Conservation (phyloP, 2,113 vertebrate species). For the Callipepla californica region DNA sequence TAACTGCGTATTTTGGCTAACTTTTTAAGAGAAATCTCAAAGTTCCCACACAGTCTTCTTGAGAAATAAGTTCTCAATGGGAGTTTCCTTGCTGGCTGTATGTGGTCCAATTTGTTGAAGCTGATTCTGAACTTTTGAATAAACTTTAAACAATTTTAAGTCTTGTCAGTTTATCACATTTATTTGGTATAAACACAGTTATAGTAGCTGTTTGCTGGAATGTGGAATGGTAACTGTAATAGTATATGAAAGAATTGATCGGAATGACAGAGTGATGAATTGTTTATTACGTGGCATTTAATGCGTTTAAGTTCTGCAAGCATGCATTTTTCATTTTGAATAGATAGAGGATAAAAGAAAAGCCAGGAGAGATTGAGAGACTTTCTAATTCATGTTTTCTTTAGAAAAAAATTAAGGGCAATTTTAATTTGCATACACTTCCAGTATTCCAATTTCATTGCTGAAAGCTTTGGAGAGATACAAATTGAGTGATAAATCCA, state of each 20-base stretch:
- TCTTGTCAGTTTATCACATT: too few species aligned
- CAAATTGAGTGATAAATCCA: not conserved
- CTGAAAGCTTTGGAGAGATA: not conserved
- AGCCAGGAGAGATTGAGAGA: not conserved
- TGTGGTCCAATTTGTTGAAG: conserved; percentile 27
- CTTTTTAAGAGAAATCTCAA: not conserved
- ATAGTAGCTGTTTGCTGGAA: conserved; percentile 13
- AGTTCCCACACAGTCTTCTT: conserved; percentile 13
- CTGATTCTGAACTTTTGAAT: conserved; percentile 43
- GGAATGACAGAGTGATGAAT: not conserved
- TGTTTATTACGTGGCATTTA: conserved; percentile 5
- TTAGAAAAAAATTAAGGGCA: not conserved
- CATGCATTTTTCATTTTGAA: not conserved
- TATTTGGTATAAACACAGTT: not conserved
- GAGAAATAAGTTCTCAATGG: conserved; percentile 44
- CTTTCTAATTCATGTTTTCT: not conserved
- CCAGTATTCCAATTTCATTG: not conserved
- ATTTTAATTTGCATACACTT: not conserved
- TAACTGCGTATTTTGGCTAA: not conserved
- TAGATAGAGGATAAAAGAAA: not conserved
- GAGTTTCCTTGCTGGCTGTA: conserved; percentile 13
- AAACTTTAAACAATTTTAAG: conserved; percentile 16
- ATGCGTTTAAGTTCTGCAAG: not conserved
- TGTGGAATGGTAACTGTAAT: not conserved
- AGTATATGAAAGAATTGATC: not conserved